A percentile compares a stretch with the other conserved stretches of the same genome.
These are phyloP conservation scores for Drepanosiphum platanoidis DNA, from an alignment of 2,888 invertebrate genomes.

Conservation along the genomic window DNA sequence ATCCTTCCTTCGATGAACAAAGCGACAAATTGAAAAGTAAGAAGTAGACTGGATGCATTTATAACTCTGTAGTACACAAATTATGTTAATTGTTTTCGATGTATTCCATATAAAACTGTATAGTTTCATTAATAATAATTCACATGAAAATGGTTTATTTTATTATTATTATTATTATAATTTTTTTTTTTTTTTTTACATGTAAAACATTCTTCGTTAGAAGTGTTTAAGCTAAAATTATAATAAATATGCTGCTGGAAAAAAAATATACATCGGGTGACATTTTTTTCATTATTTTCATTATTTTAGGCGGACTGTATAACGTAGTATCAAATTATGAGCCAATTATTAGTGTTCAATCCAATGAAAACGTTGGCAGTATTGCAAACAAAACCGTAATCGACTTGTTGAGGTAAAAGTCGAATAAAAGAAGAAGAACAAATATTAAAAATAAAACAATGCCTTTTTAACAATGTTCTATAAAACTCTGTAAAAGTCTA, in stretches of 20 bases:
- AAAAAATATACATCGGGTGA: slow-evolving; percentile 26
- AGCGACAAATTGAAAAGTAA: slow-evolving; percentile 86
- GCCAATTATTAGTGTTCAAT: slow-evolving; percentile 34
- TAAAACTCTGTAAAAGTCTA: no score
- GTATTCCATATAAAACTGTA: slow-evolving; percentile 52
- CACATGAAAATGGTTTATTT: neutral
- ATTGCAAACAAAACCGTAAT: slow-evolving; percentile 41
- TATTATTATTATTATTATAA: slow-evolving; percentile 13
- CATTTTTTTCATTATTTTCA: slow-evolving; percentile 46
- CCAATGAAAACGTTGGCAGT: slow-evolving; percentile 42
- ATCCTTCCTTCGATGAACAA: slow-evolving; percentile 89
- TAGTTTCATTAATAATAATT: slow-evolving; percentile 28
- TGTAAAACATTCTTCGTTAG: slow-evolving; percentile 12
- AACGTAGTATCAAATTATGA: slow-evolving; percentile 39
- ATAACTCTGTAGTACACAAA: slow-evolving; percentile 42
- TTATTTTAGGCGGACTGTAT: slow-evolving; percentile 57
- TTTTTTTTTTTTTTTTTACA: slow-evolving; percentile 26
- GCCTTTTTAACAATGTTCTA: neutral
- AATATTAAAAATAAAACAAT: neutral
- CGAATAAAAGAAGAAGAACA: neutral
- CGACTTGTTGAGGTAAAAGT: slow-evolving; percentile 31
- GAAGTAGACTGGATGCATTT: slow-evolving; percentile 65
- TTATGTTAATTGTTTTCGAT: slow-evolving; percentile 48
- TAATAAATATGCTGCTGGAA: slow-evolving; percentile 27
- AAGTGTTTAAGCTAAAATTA: slow-evolving; percentile 35